Evolutionary conservation across 2,113 vertebrate species (phyloP).

Genomic region (Callospermophilus lateralis): DNA sequence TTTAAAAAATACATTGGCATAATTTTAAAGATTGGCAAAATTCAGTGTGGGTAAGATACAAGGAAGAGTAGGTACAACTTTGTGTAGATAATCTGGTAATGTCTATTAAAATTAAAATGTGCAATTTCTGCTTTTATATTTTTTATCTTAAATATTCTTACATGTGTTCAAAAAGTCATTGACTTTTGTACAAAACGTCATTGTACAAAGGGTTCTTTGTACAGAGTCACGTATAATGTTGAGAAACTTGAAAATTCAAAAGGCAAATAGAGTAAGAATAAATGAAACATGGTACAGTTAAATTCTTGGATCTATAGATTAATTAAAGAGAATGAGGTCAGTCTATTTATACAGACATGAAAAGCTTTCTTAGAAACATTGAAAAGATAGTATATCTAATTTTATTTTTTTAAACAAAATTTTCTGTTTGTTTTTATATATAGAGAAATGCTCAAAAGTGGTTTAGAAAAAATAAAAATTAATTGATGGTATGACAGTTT

Average conservation of each 20-base stretch:
- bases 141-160: constrained; percentile 31
- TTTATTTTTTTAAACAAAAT: not conserved
- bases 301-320: not conserved
- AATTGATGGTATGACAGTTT: not conserved
- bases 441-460: not conserved
- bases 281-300: not conserved
- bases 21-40: not conserved
- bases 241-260: constrained; percentile 25
- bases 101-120: constrained; percentile 35
- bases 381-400: not conserved
- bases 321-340: constrained; percentile 32
- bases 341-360: not conserved
- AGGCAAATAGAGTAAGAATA: not conserved
- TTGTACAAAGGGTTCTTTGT: not conserved
- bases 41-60: not conserved
- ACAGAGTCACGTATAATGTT: not conserved
- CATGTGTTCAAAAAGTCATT: not conserved
- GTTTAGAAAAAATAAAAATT: not conserved
- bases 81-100: not conserved
- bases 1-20: not conserved
- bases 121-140: not conserved
- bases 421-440: not conserved
- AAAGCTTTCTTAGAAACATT: not conserved
- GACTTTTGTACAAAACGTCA: too few relatives aligned
- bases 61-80: not conserved